Conservation (phyloP, 2,797 vertebrate species). For the Scolopax rusticola region DNA sequence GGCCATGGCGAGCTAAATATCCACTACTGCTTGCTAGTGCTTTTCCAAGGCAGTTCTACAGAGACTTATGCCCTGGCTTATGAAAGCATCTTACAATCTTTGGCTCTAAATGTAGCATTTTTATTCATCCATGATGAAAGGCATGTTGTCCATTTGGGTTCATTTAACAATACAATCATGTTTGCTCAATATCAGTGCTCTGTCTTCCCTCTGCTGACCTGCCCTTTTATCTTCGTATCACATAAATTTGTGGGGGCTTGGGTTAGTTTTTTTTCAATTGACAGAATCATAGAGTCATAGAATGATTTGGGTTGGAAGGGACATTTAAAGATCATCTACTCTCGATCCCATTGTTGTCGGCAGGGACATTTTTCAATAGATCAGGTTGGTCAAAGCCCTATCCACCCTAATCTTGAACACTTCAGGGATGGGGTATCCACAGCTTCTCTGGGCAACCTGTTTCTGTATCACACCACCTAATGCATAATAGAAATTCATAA, state of each 20-base stretch:
- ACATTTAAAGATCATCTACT: background rate
- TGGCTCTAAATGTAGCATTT: background rate
- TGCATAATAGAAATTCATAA: background rate
- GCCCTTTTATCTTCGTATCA: background rate
- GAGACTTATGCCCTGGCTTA: background rate
- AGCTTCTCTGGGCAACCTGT: background rate
- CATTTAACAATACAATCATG: background rate
- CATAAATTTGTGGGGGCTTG: background rate
- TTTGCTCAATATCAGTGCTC: background rate
- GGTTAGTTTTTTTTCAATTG: background rate
- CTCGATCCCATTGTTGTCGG: background rate
- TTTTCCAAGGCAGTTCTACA: background rate
- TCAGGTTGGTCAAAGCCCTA: background rate
- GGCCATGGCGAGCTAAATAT: background rate
- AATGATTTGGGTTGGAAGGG: background rate
- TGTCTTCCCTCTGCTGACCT: background rate
- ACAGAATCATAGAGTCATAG: background rate
- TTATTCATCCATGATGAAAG: background rate
- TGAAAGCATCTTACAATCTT: background rate
- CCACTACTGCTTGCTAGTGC: background rate
- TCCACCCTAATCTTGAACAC: background rate
- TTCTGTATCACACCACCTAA: background rate
- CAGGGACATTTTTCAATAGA: background rate
- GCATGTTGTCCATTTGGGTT: background rate
- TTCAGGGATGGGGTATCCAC: background rate